Base-by-base conservation (phyloP, 1,140 invertebrate species). In the Diachasma alloeum region DNA sequence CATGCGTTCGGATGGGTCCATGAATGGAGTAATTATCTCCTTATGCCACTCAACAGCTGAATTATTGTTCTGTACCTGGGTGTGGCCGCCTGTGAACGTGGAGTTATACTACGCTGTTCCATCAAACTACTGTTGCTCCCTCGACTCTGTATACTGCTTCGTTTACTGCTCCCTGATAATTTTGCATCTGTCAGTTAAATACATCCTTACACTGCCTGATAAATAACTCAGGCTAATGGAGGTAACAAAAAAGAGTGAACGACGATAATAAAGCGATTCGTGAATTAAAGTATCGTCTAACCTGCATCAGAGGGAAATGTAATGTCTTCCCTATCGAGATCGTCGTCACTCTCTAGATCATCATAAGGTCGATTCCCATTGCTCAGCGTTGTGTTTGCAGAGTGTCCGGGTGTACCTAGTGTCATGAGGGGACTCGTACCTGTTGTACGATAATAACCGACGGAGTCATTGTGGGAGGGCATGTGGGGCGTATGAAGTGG, bases 331-430 rank as follows among this genome's bases (percentile, higher is more conserved):
- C 94, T 91, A 78, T 94, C 92, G 75, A 97, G 91, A 85, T 97
- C 96, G 87, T 97, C 96, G 88, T 97, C 96, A 84, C 95, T 96
- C 87, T 97, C 96, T 81, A 95, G 95, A 85, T 97, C 96, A 84
- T 97, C 96, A 87, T 93, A 95, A 77, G 92, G 90, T 48, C 92
- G 87, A 56, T 90, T 89, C 53, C 92, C 93, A 85, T 93, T 95
- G 78, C 90, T 91, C 74, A 90, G 83, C 44, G 90, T 89, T 9
- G 90, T 89, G 73, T 89, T 91, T 17, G 88, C 86, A 69, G 87
- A 84, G 76, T 90, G 85, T 44, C 90, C 88, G 15, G 91, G 87
- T 17, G 90, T 90, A 66, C 87, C 85, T 48, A 91, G 81, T 81
- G 87, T 87, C 78, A 90, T 87, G 31, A 91, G 85, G 42, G 91